Evolutionary conservation across 2,888 invertebrate genomes (phyloP).

Genomic region (Allygus modestus): DNA sequence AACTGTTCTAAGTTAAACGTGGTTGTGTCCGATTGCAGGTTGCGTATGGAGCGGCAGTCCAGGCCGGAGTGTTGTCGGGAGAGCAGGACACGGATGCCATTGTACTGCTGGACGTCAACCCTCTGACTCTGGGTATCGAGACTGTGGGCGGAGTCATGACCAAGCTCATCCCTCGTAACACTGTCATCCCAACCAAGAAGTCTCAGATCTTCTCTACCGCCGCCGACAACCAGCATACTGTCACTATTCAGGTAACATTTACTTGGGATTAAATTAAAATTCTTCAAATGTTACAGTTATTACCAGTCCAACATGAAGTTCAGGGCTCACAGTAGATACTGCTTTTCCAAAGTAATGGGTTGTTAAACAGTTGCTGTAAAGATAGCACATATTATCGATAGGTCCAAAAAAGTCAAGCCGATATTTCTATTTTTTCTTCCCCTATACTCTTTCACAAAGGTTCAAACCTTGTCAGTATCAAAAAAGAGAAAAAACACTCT

Average conservation of each 20-base stretch:
- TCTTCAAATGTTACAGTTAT: neutral
- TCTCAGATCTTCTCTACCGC: slow-evolving; percentile 99
- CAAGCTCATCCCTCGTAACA: slow-evolving; percentile 97
- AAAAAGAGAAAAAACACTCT: no score
- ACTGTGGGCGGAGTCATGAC: slow-evolving; percentile 99
- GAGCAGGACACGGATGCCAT: slow-evolving; percentile 98
- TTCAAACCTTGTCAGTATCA: no score
- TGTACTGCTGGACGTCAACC: slow-evolving; percentile 98
- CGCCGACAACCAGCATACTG: slow-evolving; percentile 99
- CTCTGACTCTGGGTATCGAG: slow-evolving; percentile 99
- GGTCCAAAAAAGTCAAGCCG: no score
- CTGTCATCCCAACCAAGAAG: slow-evolving; percentile 99
- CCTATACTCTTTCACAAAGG: no score
- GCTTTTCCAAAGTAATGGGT: no score
- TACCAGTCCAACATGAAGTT: neutral
- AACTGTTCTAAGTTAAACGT: no score
- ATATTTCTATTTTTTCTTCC: no score
- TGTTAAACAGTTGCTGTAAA: no score
- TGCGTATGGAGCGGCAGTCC: slow-evolving; percentile 98
- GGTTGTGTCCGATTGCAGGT: slow-evolving; percentile 75
- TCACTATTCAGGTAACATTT: slow-evolving; percentile 89
- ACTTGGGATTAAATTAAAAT: no score
- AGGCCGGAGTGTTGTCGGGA: slow-evolving; percentile 98
- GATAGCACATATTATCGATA: no score
- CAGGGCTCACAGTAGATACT: no score